phyloP scores from a whole-genome alignment of 2,888 invertebrate species.

The Leptopilina drosophilae region DNA sequence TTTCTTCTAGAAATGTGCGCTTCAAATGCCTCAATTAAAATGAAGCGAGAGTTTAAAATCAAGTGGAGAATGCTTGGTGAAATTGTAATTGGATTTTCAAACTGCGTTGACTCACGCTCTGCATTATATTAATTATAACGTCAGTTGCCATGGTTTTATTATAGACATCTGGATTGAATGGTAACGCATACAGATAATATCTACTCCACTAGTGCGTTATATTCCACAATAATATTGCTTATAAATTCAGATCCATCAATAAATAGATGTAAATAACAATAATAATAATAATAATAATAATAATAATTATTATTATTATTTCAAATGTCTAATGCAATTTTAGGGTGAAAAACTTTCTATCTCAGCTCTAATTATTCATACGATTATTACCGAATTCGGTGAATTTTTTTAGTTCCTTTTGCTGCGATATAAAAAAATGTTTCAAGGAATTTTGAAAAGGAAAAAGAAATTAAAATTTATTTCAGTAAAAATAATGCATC shows the following conservation, averaged over 20 bases:
- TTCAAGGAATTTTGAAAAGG: too few relatives aligned
- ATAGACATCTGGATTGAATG: conserved; percentile 26
- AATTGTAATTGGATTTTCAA: conserved; percentile 31
- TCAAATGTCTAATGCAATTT: not conserved
- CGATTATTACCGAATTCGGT: too few relatives aligned
- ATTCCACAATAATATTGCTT: too few relatives aligned
- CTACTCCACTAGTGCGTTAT: not conserved
- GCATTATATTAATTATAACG: conserved; percentile 25
- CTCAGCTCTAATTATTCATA: too few relatives aligned
- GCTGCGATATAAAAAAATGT: too few relatives aligned
- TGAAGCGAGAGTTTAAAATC: not conserved
- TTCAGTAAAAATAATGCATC: too few relatives aligned
- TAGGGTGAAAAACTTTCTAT: too few relatives aligned
- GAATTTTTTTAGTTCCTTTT: too few relatives aligned
- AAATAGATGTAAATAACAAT: not conserved
- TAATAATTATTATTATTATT: not conserved
- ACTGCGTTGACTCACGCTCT: conserved; percentile 5
- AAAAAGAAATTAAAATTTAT: too few relatives aligned
- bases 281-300: too few relatives aligned
- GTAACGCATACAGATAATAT: conserved; percentile 8
- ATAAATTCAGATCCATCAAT: not conserved
- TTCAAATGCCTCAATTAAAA: conserved; percentile 24
- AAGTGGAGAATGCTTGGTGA: conserved; percentile 27
- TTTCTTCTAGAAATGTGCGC: not conserved
- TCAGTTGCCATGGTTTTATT: conserved; percentile 21